Evolutionary conservation across 2,797 vertebrate genomes (phyloP).

Genomic region (Pseudotriccus pelzelni): DNA sequence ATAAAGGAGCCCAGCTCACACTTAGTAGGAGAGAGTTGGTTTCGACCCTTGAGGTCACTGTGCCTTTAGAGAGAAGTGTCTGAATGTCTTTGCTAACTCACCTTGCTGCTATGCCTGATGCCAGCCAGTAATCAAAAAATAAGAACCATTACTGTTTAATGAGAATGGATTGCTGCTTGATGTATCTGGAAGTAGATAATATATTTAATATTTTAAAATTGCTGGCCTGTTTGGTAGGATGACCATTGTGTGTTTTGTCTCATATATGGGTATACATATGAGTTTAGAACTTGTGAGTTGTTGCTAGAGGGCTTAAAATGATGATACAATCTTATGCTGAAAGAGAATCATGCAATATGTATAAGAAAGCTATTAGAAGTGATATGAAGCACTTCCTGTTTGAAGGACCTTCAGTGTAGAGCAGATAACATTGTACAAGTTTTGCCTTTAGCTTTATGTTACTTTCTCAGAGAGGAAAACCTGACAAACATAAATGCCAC

Average conservation of each 20-base stretch:
- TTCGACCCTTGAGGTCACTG: background rate
- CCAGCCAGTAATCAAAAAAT: conserved; percentile 27
- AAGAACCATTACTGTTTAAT: conserved; percentile 47
- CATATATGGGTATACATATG: fast-evolving
- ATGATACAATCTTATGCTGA: background rate
- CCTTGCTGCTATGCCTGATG: conserved; percentile 11
- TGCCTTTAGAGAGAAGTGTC: conserved; percentile 24
- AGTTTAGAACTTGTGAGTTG: background rate
- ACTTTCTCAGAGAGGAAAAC: background rate
- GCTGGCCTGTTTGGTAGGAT: background rate
- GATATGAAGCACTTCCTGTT: background rate
- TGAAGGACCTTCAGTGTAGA: background rate
- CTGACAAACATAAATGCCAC: background rate
- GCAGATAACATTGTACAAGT: background rate
- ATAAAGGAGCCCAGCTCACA: background rate
- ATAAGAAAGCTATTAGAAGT: background rate
- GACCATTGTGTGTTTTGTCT: background rate
- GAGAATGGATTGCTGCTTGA: conserved; percentile 22
- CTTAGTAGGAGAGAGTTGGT: background rate
- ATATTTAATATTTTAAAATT: conserved; percentile 39
- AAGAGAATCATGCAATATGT: background rate
- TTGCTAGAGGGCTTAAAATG: background rate
- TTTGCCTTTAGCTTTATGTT: background rate
- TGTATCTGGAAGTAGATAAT: background rate
- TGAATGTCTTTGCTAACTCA: conserved; percentile 27